phyloP scores from a whole-genome alignment of 2,888 invertebrate genomes.

The Dermolepida albohirtum region DNA sequence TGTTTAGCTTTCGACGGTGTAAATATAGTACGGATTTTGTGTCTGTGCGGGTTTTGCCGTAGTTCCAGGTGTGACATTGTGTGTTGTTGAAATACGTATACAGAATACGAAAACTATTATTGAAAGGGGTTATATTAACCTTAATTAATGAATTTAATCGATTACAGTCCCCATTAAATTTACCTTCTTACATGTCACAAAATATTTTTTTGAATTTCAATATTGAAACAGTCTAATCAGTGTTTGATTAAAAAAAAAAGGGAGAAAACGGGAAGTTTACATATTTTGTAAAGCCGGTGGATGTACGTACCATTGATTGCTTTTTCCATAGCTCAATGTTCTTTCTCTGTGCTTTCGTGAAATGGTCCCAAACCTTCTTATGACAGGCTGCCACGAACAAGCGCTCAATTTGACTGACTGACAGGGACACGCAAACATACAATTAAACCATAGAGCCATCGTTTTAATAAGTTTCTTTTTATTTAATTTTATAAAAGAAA shows the following conservation, averaged over 20 bases:
- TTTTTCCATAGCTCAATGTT: constrained; percentile 98
- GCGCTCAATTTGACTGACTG: constrained; percentile 99
- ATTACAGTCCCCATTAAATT: too few species aligned
- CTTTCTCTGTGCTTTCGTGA: constrained; percentile 98
- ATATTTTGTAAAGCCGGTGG: constrained; percentile 53
- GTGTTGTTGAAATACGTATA: too few species aligned
- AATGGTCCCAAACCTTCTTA: constrained; percentile 99
- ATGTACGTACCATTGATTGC: constrained; percentile 88
- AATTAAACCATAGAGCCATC: constrained; percentile 54
- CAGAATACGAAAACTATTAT: too few species aligned
- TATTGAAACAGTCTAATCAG: constrained; percentile 12
- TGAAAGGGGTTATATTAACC: too few species aligned
- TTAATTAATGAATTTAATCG: too few species aligned
- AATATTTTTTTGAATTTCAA: background rate
- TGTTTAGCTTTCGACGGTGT: too few species aligned
- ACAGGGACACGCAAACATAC: constrained; percentile 66
- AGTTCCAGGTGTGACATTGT: too few species aligned
- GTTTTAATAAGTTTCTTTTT: constrained; percentile 6
- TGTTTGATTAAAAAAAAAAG: constrained; percentile 20
- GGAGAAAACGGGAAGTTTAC: constrained; percentile 23
- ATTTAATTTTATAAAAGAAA: constrained; percentile 25
- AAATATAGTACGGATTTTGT: too few species aligned
- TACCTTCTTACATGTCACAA: too few species aligned
- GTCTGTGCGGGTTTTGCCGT: too few species aligned
- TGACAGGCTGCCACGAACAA: constrained; percentile 95